Evolutionary conservation across 2,113 vertebrate species (phyloP).

Genomic region (Caracal caracal): DNA sequence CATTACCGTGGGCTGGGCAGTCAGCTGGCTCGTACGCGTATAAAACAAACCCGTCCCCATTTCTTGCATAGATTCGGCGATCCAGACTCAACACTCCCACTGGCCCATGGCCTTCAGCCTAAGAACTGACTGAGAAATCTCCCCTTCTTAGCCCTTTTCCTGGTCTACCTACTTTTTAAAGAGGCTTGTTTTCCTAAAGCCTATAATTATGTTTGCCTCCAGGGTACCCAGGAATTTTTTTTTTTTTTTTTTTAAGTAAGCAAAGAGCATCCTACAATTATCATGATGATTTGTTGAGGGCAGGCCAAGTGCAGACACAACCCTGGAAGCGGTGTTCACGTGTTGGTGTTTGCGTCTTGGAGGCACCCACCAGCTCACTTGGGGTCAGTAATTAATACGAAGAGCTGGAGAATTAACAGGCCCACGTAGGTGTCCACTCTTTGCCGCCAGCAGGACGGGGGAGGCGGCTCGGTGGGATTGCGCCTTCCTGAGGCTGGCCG

Average conservation of each 20-base stretch:
- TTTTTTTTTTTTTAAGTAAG: slow-evolving; percentile 67
- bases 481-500: slow-evolving; percentile 72
- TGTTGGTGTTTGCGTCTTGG: slow-evolving; percentile 47
- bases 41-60: neutral
- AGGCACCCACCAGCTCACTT: slow-evolving; percentile 43
- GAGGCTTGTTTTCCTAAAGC: slow-evolving; percentile 66
- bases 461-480: slow-evolving; percentile 74
- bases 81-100: neutral
- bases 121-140: neutral
- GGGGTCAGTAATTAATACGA: slow-evolving; percentile 80
- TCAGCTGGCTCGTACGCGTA: neutral
- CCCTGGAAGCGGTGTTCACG: slow-evolving; percentile 67
- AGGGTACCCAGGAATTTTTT: slow-evolving; percentile 61
- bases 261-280: slow-evolving; percentile 77
- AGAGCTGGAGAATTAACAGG: slow-evolving; percentile 79
- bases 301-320: slow-evolving; percentile 66
- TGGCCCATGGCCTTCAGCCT: neutral
- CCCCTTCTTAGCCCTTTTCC: slow-evolving; percentile 40
- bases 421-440: slow-evolving; percentile 77
- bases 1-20: neutral
- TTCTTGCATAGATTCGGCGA: neutral
- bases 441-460: slow-evolving; percentile 73
- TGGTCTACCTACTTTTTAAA: slow-evolving; percentile 62
- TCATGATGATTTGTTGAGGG: slow-evolving; percentile 69
- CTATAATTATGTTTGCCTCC: slow-evolving; percentile 75